Evolutionary conservation across 2,888 invertebrate genomes (phyloP).

Genomic region (Aproaerema taeniolella): DNA sequence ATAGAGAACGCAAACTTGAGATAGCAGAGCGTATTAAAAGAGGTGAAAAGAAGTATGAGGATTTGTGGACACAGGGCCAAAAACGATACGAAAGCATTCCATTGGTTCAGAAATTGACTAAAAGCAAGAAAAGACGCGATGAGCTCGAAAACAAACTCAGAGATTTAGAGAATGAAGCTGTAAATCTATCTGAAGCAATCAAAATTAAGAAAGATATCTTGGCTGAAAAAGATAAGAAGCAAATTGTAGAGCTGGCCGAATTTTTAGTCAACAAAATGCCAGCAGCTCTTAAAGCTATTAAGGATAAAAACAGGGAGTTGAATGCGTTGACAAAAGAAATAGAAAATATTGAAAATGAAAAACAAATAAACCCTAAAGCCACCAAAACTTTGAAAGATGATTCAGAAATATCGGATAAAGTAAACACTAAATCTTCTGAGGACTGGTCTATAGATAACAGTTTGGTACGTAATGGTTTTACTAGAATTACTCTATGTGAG

Average conservation of each 20-base stretch:
- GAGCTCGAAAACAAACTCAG: slow-evolving; percentile 31
- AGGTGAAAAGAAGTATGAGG: slow-evolving; percentile 51
- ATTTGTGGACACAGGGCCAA: slow-evolving; percentile 47
- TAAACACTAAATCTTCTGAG: slow-evolving; percentile 18
- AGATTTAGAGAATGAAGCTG: slow-evolving; percentile 31
- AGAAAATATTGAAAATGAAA: slow-evolving; percentile 18
- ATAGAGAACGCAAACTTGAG: slow-evolving; percentile 39
- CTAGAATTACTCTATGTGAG: too few species aligned
- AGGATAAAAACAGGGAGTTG: slow-evolving; percentile 31
- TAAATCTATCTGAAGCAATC: slow-evolving; percentile 31
- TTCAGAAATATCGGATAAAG: too few species aligned
- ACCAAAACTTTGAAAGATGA: too few species aligned
- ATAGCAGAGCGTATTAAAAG: slow-evolving; percentile 34
- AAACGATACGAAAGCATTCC: slow-evolving; percentile 51
- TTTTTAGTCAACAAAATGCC: slow-evolving; percentile 43
- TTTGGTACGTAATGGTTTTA: too few species aligned
- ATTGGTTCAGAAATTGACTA: slow-evolving; percentile 41
- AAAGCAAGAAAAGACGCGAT: slow-evolving; percentile 30
- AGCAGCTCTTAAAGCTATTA: slow-evolving; percentile 29
- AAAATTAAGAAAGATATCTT: slow-evolving; percentile 31
- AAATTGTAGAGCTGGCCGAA: slow-evolving; percentile 44
- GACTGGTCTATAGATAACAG: neutral
- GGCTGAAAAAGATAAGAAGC: slow-evolving; percentile 32
- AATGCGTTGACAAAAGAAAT: slow-evolving; percentile 29
- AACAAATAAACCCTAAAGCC: too few species aligned